Evolutionary conservation across 2,113 vertebrate species (phyloP).

Genomic region (Bagarius yarrelli): DNA sequence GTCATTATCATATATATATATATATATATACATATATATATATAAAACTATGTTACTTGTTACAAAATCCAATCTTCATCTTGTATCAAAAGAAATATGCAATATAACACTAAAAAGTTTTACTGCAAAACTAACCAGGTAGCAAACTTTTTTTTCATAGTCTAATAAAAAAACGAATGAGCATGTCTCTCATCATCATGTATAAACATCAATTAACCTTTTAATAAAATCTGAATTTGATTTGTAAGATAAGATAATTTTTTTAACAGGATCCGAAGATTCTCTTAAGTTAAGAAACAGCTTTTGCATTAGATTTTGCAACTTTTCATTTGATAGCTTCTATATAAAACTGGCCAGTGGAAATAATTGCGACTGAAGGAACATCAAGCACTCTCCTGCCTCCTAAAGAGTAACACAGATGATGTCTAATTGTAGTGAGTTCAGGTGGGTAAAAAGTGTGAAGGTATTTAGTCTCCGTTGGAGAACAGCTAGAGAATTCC

Average conservation of each 20-base stretch:
- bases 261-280: not conserved
- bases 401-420: not conserved
- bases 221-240: not conserved
- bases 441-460: slow-evolving; percentile 1
- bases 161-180: not conserved
- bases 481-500: slow-evolving; percentile 11
- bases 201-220: not conserved
- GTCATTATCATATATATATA: too few relatives aligned
- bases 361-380: not conserved
- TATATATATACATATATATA: too few relatives aligned
- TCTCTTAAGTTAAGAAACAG: not conserved
- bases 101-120: not conserved
- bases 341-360: slow-evolving; percentile 13
- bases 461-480: slow-evolving; percentile 25
- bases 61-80: too few relatives aligned
- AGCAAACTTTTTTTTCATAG: not conserved
- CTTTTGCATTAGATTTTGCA: too few relatives aligned
- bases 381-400: not conserved
- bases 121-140: not conserved
- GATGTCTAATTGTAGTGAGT: not conserved
- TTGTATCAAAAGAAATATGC: not conserved
- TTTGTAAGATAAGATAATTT: not conserved
- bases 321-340: not conserved
- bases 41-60: too few relatives aligned
- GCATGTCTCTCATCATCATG: too few relatives aligned